Base-by-base conservation (phyloP, 2,888 invertebrate species). In the Schrankia costaestrigalis region DNA sequence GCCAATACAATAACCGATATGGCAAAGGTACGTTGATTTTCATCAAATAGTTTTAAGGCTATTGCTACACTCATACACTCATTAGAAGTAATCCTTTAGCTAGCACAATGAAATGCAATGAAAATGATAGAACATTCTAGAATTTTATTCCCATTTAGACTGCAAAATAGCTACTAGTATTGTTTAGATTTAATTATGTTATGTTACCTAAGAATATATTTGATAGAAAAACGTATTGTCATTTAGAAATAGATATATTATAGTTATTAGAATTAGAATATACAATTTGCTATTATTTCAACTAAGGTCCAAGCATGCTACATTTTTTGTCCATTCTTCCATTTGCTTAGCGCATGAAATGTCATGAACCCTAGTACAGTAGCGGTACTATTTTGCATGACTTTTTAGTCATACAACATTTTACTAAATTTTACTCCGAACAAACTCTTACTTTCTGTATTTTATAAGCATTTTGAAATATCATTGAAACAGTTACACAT, bases 1-100 rank as follows among this genome's bases (percentile, higher is more conserved):
- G 97, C 98, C 58, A 98, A 98, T 73, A 99, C 99, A 41, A 95
- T 99, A 81, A 98, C 98, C 41, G 99, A 99, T 79, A 98, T 99
- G 96, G 99, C 99, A 67, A 99, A 99, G 94, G 99, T 99, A 92
- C 89, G 84, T 79, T 56, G 43, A 57, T 44, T 59, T 58, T 45
- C 30, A 36, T 26, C 26, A 41, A 31, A 34, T 25, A 18, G 36
- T 18, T 37, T 40, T 44, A 41, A 45, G 46, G 76, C 70, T 68
- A 61, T 67, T 69, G 85, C 83, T 85, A 83, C 76, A 82, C 75
- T 78, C 79, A 78, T 81, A 78, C 76, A 70, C 67, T 65, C 77
- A 78, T 84, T 78, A 75, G 63, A 47, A 35, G 39, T 67, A 62
- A 69, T 63, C 53, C 39, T 43, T 52, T 74, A 73, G 66, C 41